These are phyloP conservation scores for Rhimphoctona megacephalus DNA, from an alignment of 2,888 invertebrate species.

Conservation along the genomic window DNA sequence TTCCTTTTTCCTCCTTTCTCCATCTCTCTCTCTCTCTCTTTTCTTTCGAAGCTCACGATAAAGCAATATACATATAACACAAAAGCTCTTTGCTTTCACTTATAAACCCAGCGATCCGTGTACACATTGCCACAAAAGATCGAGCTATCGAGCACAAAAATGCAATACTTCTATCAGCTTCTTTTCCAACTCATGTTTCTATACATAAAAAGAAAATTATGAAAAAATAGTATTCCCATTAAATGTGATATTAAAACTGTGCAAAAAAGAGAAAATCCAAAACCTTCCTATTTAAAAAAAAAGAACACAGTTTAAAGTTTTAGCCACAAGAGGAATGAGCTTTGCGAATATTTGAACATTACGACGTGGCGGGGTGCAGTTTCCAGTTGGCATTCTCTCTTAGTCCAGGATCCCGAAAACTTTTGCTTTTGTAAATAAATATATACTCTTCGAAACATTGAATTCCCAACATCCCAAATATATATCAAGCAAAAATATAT, in stretches of 20 bases:
- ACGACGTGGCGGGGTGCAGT: not conserved
- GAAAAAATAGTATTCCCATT: not conserved
- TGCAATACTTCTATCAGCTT: conserved; percentile 69
- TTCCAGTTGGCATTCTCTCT: not conserved
- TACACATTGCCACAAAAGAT: conserved; percentile 54
- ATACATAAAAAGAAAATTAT: not conserved
- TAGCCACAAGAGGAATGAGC: not conserved
- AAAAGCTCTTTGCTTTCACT: conserved; percentile 46
- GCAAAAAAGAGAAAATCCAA: no score
- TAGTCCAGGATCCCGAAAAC: not conserved
- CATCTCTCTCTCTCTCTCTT: not conserved
- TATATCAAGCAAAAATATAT: not conserved
- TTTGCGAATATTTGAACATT: not conserved
- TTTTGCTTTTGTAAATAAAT: not conserved
- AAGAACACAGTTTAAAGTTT: not conserved
- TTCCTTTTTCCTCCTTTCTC: not conserved
- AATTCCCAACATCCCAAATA: not conserved
- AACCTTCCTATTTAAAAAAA: not conserved
- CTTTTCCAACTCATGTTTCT: not conserved
- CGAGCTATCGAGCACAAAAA: conserved; percentile 72
- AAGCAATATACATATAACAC: conserved; percentile 32
- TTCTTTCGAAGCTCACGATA: not conserved
- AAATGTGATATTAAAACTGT: not conserved
- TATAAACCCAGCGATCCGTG: conserved; percentile 51
- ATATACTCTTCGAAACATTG: not conserved